Base-by-base conservation (phyloP, 2,113 vertebrate genomes). In the Perognathus longimembris region DNA sequence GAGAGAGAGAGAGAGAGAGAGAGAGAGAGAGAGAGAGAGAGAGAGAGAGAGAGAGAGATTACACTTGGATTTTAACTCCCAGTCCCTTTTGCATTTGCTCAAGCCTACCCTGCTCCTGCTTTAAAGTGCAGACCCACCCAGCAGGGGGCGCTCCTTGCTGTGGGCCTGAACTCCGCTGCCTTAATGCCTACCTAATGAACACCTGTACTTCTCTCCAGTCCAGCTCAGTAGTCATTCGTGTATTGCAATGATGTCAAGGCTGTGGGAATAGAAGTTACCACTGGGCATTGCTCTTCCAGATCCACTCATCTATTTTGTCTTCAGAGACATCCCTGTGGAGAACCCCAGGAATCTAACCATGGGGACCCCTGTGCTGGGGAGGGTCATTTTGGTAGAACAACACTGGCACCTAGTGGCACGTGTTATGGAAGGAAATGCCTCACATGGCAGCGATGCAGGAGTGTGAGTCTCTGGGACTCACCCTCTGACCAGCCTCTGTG, bases 341-440 rank as follows among this genome's bases (percentile, higher is more conserved):
- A 80, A 61, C 7, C 10, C 2, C 10, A 4, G 50, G 28, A 24
- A 6, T 5, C 5, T 71, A 6, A 17, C 78, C 82, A 21, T 66
- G 64, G 36, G 73, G 90, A 67, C 85, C 90, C 92, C 94, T 66
- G 69, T 54, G 12, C 26, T 45, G 32, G 30, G 0, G 70, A 89
- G 42, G 90, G 85, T 73, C 82, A 78, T 34, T 93, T 95, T 78
- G 24, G 42, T 96, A 94, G 95, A 96, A 95, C 87, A 94, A 96
- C 91, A 93, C 90, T 97, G 96, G 93, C 97, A 97, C 76, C 94
- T 97, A 97, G 97, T 97, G 97, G 97, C 91, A 91, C 12, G n/a
- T 85, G 71, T 50, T 89, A 14, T 85, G 38, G 90, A 64, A 82
- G 66, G 82, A 88, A 57, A 18, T 12, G 3, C 50, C 36, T 89